Evolutionary conservation across 2,113 vertebrate genomes (phyloP), one percentile per base, ranked within the genome.

Genomic region (Phylloscopus trochiloides): DNA sequence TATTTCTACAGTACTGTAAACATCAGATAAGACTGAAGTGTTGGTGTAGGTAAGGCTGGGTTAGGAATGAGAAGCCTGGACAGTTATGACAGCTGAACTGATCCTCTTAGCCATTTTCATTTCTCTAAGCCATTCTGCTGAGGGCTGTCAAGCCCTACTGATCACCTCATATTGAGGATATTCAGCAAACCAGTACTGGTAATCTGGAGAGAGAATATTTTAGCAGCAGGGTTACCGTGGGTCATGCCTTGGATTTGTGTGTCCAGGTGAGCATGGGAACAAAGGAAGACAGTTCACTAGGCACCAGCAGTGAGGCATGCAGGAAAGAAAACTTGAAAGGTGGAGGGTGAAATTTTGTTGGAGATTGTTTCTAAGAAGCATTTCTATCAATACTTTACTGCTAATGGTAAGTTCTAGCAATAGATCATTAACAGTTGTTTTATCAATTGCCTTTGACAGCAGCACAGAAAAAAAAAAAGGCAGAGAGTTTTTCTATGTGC

Each of bases 221-320:
- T 6, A 9, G 25, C 38, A 22, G 12, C 25, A 62, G 7, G 29
- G 7, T 43, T 59, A 36, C 16, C 5, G 43, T 59, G 34, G 16
- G 5, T 12, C 26, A 5, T 19, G 19, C 21, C 40, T 47, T 55
- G 40, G 2, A 57, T 77, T 51, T 73, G 4, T 47, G 3, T 29
- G 21, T 70, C 21, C 28, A 36, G 19, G 8, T 28, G 38, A 61
- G 11, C 47, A 48, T 3, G 4, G 5, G 12, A 22, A 32, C 25
- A 34, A 65, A 10, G 12, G 54, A 47, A 48, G 36, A 42, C 8
- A 26, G 18, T 14, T 71, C 20, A 36, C 15, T 17, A 13, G 20
- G 12, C 7, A 43, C 20, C 17, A 26, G 14, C 7, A 34, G 8
- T 57, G n/a, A 15, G 38, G 3, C n/a, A 66, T 1, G 1, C 7